Conservation (phyloP, 2,888 invertebrate species). For the Cyclophora punctaria region DNA sequence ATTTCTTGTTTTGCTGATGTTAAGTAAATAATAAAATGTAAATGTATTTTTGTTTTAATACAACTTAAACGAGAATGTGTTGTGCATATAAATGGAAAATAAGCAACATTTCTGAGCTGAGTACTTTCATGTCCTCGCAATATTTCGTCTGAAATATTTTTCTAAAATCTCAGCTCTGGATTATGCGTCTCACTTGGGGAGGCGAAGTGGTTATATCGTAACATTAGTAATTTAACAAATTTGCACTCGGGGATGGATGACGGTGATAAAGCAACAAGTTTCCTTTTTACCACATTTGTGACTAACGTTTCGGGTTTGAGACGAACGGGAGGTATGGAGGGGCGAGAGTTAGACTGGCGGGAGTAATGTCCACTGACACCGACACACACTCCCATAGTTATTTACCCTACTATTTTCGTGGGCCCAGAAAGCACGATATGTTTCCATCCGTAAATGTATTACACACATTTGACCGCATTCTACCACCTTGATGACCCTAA, state of each 20-base stretch:
- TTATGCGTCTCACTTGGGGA: slow-evolving; percentile 18
- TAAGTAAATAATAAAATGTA: too few species aligned
- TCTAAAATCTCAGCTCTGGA: slow-evolving; percentile 5
- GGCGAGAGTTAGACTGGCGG: background rate
- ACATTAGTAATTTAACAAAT: slow-evolving; percentile 39
- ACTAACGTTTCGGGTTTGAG: slow-evolving; percentile 37
- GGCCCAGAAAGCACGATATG: too few species aligned
- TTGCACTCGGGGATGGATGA: slow-evolving; percentile 45
- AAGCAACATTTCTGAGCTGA: too few species aligned
- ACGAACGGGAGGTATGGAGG: slow-evolving; percentile 16
- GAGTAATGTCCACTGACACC: too few species aligned
- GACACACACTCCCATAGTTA: slow-evolving; percentile 47
- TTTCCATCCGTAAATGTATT: too few species aligned
- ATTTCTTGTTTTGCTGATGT: too few species aligned
- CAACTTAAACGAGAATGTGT: too few species aligned
- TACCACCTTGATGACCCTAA: too few species aligned
- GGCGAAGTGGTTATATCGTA: slow-evolving; percentile 8
- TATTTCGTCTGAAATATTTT: slow-evolving; percentile 4
- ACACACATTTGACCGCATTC: too few species aligned
- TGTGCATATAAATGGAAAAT: too few species aligned
- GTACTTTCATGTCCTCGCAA: too few species aligned
- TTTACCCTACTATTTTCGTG: slow-evolving; percentile 25
- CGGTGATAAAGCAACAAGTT: slow-evolving; percentile 69
- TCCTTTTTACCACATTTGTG: slow-evolving; percentile 58
- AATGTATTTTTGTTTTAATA: too few species aligned